phyloP scores from a whole-genome alignment of 2,888 invertebrate species.

The Cataglyphis rosenhaueri region DNA sequence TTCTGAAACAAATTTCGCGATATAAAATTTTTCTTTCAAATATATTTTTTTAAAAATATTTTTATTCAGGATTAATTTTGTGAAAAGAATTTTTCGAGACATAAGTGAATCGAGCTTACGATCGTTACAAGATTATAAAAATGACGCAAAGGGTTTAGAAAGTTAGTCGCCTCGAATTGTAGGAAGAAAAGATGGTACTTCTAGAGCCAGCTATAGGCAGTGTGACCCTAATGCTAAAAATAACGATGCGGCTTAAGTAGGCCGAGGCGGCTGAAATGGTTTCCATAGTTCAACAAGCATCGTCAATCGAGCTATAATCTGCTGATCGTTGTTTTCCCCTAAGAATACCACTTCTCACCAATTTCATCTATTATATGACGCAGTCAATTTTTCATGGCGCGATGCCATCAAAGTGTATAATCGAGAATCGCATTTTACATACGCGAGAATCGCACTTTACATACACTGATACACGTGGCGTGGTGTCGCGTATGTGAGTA shows the following conservation, averaged over 20 bases:
- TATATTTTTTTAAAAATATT: neutral
- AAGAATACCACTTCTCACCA: constrained; percentile 35
- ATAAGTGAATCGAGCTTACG: neutral
- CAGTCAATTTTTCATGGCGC: constrained; percentile 1
- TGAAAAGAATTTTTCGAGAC: neutral
- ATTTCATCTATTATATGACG: constrained; percentile 65
- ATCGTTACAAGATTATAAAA: neutral
- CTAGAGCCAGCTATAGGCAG: constrained; percentile 69
- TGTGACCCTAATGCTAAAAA: constrained; percentile 83
- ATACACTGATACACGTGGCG: neutral
- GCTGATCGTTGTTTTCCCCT: constrained; percentile 40
- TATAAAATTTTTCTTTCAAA: neutral
- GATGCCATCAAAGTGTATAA: neutral
- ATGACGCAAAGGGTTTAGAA: constrained; percentile 25
- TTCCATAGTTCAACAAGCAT: constrained; percentile 79
- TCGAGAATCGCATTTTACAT: neutral
- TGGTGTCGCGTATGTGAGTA: neutral
- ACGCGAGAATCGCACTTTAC: neutral
- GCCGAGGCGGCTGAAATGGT: constrained; percentile 79
- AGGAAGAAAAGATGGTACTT: constrained; percentile 68
- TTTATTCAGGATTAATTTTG: neutral
- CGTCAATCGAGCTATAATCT: constrained; percentile 64
- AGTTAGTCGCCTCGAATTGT: constrained; percentile 32
- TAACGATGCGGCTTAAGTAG: constrained; percentile 79
- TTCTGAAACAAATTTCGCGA: neutral